These are phyloP conservation scores for Molossus molossus DNA, from an alignment of 2,797 vertebrate species.

Conservation along the genomic window DNA sequence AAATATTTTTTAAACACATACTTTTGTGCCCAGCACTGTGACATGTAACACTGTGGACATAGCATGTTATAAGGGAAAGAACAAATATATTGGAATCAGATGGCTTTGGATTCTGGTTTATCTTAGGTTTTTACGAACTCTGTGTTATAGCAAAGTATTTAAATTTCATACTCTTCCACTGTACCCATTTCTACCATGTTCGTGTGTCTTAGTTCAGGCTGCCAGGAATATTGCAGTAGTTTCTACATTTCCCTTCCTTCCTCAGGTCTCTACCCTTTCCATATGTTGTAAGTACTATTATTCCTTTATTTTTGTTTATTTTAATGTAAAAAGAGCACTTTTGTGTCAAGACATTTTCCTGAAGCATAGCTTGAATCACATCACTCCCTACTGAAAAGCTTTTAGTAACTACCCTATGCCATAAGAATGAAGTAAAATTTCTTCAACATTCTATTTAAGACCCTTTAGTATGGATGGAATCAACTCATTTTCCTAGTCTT, in stretches of 20 bases:
- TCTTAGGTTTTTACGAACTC: conserved; percentile 10
- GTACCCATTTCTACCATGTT: background rate
- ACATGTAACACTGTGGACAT: background rate
- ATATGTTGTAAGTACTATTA: background rate
- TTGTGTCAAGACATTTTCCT: conserved; percentile 5
- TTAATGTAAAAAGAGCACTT: background rate
- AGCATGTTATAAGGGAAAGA: background rate
- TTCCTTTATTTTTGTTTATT: background rate
- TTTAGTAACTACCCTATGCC: background rate
- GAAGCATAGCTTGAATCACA: conserved; percentile 28
- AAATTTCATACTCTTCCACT: background rate
- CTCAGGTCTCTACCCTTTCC: conserved; percentile 4
- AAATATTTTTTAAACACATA: background rate
- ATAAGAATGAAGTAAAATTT: conserved; percentile 25
- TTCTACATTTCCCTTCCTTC: conserved; percentile 18
- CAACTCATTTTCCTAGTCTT: background rate
- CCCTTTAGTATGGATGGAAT: background rate
- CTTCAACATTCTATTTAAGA: background rate
- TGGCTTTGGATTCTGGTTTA: conserved; percentile 38
- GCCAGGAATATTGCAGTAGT: background rate
- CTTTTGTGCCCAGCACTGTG: background rate
- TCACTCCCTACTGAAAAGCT: conserved; percentile 14
- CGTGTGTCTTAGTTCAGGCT: conserved; percentile 46
- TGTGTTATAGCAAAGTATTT: conserved; percentile 11
- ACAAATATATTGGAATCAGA: background rate